A percentile compares a stretch with the other conserved stretches of the same genome.
phyloP scores from a whole-genome alignment of 2,888 invertebrate species.

The Nemurella pictetii region DNA sequence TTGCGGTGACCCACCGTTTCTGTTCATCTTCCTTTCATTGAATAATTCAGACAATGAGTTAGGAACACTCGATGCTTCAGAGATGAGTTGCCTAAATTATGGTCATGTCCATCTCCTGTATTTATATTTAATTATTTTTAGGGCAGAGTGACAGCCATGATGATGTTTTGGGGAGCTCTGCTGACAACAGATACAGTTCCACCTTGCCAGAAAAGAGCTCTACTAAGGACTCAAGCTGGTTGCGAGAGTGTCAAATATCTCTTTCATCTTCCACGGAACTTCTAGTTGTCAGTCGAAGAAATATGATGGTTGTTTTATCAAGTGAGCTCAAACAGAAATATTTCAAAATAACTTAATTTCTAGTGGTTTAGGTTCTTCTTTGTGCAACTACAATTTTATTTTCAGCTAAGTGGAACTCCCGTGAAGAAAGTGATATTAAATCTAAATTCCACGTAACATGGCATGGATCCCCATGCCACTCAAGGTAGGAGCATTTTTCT shows the following conservation, averaged over 20 bases:
- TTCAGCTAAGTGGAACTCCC: conserved; percentile 65
- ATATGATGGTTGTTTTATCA: conserved; percentile 66
- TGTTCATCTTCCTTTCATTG: no score
- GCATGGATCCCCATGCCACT: conserved; percentile 58
- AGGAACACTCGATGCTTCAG: no score
- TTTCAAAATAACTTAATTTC: conserved; percentile 1
- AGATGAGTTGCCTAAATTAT: conserved; percentile 3
- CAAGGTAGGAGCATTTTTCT: conserved; percentile 52
- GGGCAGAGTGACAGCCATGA: conserved; percentile 22
- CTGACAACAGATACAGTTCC: neutral
- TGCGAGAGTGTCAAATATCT: conserved; percentile 68
- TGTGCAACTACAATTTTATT: conserved; percentile 39
- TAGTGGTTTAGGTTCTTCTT: neutral
- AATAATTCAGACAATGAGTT: no score
- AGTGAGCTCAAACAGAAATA: conserved; percentile 50
- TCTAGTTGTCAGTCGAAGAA: conserved; percentile 66
- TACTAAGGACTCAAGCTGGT: conserved; percentile 61
- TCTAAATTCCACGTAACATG: conserved; percentile 61
- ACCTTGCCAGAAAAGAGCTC: neutral
- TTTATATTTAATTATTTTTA: conserved; percentile 6
- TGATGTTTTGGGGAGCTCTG: neutral
- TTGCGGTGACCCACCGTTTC: no score
- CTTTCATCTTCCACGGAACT: conserved; percentile 74
- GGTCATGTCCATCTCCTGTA: conserved; percentile 28
- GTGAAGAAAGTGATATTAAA: conserved; percentile 52